Evolutionary conservation across 2,113 vertebrate species (phyloP).

Genomic region (Anhinga anhinga): DNA sequence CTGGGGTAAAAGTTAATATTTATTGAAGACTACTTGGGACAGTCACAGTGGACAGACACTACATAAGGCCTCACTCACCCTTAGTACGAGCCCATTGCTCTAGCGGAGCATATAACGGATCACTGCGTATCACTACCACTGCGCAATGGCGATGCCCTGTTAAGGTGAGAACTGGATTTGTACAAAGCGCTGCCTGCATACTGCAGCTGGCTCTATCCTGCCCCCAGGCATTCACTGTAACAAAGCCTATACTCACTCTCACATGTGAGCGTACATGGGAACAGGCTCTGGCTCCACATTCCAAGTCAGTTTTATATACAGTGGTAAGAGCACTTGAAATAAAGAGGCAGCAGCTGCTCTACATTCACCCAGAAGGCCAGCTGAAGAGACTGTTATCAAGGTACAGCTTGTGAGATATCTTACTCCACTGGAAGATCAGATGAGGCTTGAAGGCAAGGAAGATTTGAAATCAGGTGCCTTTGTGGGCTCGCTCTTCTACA

Average conservation of each 20-base stretch:
- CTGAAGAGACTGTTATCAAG: not conserved
- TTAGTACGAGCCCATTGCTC: not conserved
- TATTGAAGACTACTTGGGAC: conserved; percentile 26
- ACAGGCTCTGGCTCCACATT: conserved; percentile 38
- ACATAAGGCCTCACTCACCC: conserved; percentile 16
- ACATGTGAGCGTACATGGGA: not conserved
- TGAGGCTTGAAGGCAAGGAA: not conserved
- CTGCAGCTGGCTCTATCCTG: not conserved
- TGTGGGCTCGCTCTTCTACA: conserved; percentile 93
- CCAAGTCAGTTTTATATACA: conserved; percentile 24
- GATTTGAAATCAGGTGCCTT: conserved; percentile 74
- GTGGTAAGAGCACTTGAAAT: conserved; percentile 76
- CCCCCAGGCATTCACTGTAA: not conserved
- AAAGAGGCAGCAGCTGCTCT: conserved; percentile 43
- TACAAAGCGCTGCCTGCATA: not conserved
- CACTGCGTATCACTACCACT: not conserved
- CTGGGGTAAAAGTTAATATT: not conserved
- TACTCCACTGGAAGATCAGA: conserved; percentile 12
- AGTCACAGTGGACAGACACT: conserved; percentile 38
- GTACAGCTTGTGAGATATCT: not conserved
- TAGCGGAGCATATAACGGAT: not conserved
- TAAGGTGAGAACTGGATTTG: not conserved
- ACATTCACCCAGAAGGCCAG: conserved; percentile 21
- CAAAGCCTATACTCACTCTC: not conserved
- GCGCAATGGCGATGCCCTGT: not conserved